Percentiles rank a stretch among this genome's conserved stretches.
phyloP scores from a whole-genome alignment of 1,140 invertebrate genomes.

The Mylabris phalerata region DNA sequence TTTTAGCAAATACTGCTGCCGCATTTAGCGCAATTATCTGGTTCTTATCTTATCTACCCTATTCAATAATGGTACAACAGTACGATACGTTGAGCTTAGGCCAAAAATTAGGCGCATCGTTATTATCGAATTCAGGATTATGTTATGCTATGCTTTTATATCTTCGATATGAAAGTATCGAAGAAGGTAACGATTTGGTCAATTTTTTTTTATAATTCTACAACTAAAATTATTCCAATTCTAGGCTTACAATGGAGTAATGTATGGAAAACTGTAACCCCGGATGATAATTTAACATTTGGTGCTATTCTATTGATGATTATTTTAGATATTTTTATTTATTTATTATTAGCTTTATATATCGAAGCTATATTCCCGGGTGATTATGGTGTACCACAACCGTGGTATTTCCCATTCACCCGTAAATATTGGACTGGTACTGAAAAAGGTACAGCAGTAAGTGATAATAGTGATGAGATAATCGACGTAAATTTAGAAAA shows the following conservation, averaged over 20 bases:
- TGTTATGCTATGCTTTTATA: constrained; percentile 65
- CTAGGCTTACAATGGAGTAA: constrained; percentile 42
- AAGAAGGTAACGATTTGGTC: constrained; percentile 40
- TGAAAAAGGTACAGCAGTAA: no score
- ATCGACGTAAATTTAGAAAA: constrained; percentile 6
- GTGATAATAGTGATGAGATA: no score
- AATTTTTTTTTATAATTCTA: not conserved
- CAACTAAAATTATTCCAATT: not conserved
- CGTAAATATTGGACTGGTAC: constrained; percentile 32
- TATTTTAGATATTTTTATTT: not conserved
- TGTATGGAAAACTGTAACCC: not conserved
- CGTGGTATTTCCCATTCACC: constrained; percentile 70
- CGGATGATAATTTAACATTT: not conserved
- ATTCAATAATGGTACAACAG: constrained; percentile 53
- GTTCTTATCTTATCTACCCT: constrained; percentile 67
- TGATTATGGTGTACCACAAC: constrained; percentile 59
- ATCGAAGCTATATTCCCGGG: constrained; percentile 68
- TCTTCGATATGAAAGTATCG: constrained; percentile 57
- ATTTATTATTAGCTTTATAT: constrained; percentile 55
- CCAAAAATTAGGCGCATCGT: constrained; percentile 51
- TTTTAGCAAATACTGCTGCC: constrained; percentile 59
- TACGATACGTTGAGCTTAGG: constrained; percentile 50
- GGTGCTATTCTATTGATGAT: not conserved
- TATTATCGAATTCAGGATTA: constrained; percentile 70
- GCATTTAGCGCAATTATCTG: constrained; percentile 60